A percentile compares a stretch with the other conserved stretches of the same genome.
phyloP scores from a whole-genome alignment of 2,113 vertebrate species.

The Oxygymnocypris stewartii region DNA sequence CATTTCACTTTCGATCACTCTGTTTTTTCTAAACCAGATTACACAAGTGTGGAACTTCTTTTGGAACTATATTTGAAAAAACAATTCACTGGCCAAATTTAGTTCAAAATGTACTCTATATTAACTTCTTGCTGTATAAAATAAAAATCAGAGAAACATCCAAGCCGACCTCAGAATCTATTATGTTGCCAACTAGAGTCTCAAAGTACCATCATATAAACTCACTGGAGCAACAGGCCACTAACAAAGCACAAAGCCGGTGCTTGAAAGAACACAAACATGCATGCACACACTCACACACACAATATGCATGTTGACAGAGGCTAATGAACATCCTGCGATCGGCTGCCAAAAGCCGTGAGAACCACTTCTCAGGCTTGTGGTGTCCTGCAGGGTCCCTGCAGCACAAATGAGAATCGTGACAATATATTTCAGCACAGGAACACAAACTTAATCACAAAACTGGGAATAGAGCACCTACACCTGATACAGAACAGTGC shows the following conservation, averaged over 20 bases:
- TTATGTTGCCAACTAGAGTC: neutral
- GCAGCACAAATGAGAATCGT: slow-evolving; percentile 75
- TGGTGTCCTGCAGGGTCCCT: slow-evolving; percentile 72
- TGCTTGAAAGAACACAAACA: slow-evolving; percentile 75
- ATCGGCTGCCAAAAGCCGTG: slow-evolving; percentile 78
- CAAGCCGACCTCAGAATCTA: neutral
- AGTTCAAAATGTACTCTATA: neutral
- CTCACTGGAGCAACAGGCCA: neutral
- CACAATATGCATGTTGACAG: slow-evolving; percentile 74
- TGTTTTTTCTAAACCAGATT: neutral
- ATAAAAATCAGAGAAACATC: neutral
- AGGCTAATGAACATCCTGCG: slow-evolving; percentile 82
- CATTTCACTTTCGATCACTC: neutral
- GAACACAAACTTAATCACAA: slow-evolving; percentile 63
- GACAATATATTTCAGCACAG: slow-evolving; percentile 82
- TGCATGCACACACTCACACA: slow-evolving; percentile 20
- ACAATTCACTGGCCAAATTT: neutral
- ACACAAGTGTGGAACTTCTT: neutral
- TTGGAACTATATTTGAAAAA: neutral
- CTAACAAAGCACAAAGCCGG: slow-evolving; percentile 85
- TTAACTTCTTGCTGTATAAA: neutral
- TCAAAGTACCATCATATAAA: neutral
- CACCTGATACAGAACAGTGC: slow-evolving; percentile 46
- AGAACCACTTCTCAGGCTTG: slow-evolving; percentile 81
- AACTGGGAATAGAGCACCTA: slow-evolving; percentile 27